A percentile compares a stretch with the other conserved stretches of the same genome.
These are phyloP conservation scores for Mesorhabditis spiculigera DNA, from an alignment of 2,888 invertebrate species.

Conservation along the genomic window DNA sequence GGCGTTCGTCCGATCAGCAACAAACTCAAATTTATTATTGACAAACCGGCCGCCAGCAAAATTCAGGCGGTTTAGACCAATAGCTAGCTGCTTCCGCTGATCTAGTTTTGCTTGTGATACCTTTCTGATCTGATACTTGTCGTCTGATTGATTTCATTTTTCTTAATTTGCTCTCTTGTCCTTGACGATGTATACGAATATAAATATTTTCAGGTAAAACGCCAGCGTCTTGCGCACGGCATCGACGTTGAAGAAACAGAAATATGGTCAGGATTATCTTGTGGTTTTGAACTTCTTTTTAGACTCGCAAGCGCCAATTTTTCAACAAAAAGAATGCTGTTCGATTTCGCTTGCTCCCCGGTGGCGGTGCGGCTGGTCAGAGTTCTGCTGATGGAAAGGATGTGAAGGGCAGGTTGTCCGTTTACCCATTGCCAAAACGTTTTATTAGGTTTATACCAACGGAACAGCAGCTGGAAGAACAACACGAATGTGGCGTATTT, in stretches of 20 bases:
- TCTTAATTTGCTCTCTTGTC: neutral
- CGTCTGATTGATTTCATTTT: neutral
- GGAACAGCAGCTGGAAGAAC: conserved; percentile 60
- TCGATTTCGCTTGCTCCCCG: conserved; percentile 83
- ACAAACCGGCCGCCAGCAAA: conserved; percentile 22
- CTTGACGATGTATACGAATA: neutral
- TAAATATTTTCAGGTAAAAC: conserved; percentile 2
- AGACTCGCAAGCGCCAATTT: conserved; percentile 63
- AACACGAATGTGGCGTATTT: conserved; percentile 81
- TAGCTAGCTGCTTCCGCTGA: neutral
- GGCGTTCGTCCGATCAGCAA: conserved; percentile 25
- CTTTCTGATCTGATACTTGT: neutral
- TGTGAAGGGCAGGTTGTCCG: neutral
- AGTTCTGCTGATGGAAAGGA: neutral
- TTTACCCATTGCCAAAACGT: neutral
- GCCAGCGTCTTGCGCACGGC: neutral
- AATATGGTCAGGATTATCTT: neutral
- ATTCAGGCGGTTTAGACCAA: conserved; percentile 9
- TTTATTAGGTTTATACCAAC: conserved; percentile 22
- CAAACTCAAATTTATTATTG: conserved; percentile 24
- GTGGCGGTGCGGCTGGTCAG: conserved; percentile 16
- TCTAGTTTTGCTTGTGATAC: neutral
- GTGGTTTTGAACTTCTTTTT: neutral
- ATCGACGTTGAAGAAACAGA: neutral
- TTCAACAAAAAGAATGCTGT: conserved; percentile 87